Base-by-base conservation (phyloP, 2,888 invertebrate species). In the Oasisia sp. region DNA sequence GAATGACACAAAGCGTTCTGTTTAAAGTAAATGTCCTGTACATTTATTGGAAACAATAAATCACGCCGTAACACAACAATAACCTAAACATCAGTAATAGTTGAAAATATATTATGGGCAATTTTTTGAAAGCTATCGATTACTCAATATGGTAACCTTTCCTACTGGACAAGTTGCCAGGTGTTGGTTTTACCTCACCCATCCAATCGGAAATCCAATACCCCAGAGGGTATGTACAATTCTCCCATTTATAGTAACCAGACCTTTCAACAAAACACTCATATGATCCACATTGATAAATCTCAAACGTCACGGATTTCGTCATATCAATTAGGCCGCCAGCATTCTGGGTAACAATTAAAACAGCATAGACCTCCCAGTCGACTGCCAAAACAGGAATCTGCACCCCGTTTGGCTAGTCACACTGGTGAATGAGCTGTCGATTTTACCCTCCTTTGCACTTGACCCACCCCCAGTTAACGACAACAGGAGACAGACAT, bases 11-110 rank as follows among this genome's bases (percentile, higher is more conserved):
- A 74, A 74, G 74, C 74, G 74, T 19, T 74, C 74, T 19, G 27
- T 74, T 74, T 74, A 74, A 27, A 74, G 74, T 74, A 74, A 74
- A 74, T 74, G 74, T 74, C 74, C 74, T 74, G 74, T 74, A 74
- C 74, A 74, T 74, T 74, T 74, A 74, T 74, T 74, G 74, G 74
- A 74, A 74, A 74, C 19, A 74, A 74, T 27, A 74, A 74, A 74
- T 74, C 74, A 74, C 27, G 14, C n/a, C 27, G 7, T 74, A 19
- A 74, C 7, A 74, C 74, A 74, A 74, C 74, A 74, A 74, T 74
- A 74, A 74, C 74, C 74, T 74, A 74, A 74, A 74, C 74, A 74
- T 74, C 74, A 27, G 74, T 74, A 74, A 27, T 27, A 74, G 74
- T 27, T 74, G 27, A 7, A 19, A 74, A 74, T 74, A 74, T 74